Conservation (phyloP, 2,888 invertebrate species). For the Trisateles emortualis region DNA sequence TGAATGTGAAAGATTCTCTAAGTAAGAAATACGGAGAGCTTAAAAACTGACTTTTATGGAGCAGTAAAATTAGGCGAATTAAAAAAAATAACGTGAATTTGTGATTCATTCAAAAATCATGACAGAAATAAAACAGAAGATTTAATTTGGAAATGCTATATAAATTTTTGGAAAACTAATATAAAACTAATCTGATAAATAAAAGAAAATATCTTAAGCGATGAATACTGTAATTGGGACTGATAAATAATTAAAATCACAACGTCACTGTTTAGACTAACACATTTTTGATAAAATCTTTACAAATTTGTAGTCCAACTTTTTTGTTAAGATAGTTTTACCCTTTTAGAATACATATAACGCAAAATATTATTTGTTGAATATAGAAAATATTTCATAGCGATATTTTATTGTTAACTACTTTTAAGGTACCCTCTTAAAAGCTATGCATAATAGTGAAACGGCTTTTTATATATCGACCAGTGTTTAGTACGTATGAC, state of each 20-base stretch:
- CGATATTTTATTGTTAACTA: slow-evolving; percentile 83
- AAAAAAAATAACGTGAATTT: neutral
- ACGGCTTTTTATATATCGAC: slow-evolving; percentile 68
- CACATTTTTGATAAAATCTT: slow-evolving; percentile 80
- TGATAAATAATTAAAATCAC: slow-evolving; percentile 28
- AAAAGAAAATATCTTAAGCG: neutral
- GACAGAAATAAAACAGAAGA: no score
- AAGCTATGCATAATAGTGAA: slow-evolving; percentile 60
- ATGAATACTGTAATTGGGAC: slow-evolving; percentile 14
- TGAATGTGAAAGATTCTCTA: slow-evolving; percentile 2
- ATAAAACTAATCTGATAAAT: neutral
- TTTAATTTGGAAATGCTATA: no score
- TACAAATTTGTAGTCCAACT: slow-evolving; percentile 76
- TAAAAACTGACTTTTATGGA: neutral
- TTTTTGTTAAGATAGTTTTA: slow-evolving; percentile 73
- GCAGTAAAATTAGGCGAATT: neutral
- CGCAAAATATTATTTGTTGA: slow-evolving; percentile 63
- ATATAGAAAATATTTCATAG: slow-evolving; percentile 70
- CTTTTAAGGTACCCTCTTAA: slow-evolving; percentile 77
- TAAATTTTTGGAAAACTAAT: no score
- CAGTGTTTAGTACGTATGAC: slow-evolving; percentile 59
- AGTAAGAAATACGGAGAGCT: slow-evolving; percentile 1
- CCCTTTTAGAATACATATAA: slow-evolving; percentile 71
- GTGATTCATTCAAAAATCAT: neutral
- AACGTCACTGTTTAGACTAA: slow-evolving; percentile 53